These are phyloP conservation scores for Heteractis magnifica DNA, from an alignment of 92 coral and sea anemone genomes.

Conservation along the genomic window DNA sequence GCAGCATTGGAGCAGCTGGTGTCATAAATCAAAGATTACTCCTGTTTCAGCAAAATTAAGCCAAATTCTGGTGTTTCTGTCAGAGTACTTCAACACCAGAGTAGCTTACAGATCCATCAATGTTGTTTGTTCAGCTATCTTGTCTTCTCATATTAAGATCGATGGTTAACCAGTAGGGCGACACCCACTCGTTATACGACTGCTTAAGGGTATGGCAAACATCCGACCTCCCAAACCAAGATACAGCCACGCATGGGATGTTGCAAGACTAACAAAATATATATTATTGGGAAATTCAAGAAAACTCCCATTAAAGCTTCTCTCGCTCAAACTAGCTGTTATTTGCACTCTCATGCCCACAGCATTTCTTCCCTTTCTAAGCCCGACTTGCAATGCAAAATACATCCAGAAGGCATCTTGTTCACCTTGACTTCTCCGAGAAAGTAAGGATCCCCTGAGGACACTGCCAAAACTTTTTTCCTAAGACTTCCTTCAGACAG, in stretches of 20 bases:
- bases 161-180: too few species aligned
- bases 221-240: too few species aligned
- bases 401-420: conserved; percentile 45
- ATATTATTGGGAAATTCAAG: conserved; percentile 3
- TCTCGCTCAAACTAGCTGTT: conserved; percentile 26
- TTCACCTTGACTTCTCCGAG: conserved; percentile 33
- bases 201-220: too few species aligned
- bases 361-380: conserved; percentile 44
- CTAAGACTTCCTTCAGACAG: conserved; percentile 10
- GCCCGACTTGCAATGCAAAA: conserved; percentile 29
- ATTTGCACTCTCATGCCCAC: conserved; percentile 41
- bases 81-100: conserved; percentile 23
- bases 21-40: conserved; percentile 26
- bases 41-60: conserved; percentile 44
- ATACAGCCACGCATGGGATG: conserved; percentile 1
- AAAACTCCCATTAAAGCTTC: conserved; percentile 1
- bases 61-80: conserved; percentile 7
- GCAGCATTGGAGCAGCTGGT: conserved; percentile 48
- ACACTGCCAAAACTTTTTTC: conserved; percentile 8
- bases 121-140: conserved; percentile 48
- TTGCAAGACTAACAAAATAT: conserved; percentile 4
- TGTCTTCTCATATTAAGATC: conserved; percentile 44
- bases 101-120: conserved; percentile 40
- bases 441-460: conserved; percentile 34
- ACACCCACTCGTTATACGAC: conserved; percentile 51